Conservation (phyloP, 2,888 invertebrate genomes). For the Napeogenes inachia region DNA sequence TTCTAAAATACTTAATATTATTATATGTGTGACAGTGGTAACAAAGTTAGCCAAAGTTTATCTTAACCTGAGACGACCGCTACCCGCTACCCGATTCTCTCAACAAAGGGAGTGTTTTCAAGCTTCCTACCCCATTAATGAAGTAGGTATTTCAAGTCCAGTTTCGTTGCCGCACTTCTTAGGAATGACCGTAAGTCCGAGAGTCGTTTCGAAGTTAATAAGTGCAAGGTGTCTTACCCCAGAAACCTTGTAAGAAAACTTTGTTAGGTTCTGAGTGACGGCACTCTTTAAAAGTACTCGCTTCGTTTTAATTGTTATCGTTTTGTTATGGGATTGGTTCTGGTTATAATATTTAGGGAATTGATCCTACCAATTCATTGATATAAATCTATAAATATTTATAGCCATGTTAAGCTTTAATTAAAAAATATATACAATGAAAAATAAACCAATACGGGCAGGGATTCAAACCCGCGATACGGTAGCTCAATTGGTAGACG, state of each 20-base stretch:
- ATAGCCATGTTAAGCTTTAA: no score
- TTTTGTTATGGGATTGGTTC: no score
- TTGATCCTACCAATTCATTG: no score
- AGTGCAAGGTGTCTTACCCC: conserved; percentile 36
- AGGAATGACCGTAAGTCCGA: conserved; percentile 41
- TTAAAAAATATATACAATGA: no score
- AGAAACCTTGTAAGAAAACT: conserved; percentile 39
- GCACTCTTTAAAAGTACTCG: conserved; percentile 31
- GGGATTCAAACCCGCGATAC: no score
- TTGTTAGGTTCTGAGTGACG: conserved; percentile 39
- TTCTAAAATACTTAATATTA: no score
- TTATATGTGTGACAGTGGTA: no score
- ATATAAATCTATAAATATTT: no score
- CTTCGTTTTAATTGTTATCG: neutral
- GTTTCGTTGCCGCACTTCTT: conserved; percentile 35
- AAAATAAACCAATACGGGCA: no score
- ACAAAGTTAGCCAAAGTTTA: conserved; percentile 1
- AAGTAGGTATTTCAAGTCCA: conserved; percentile 34
- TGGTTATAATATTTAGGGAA: no score
- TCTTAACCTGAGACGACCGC: conserved; percentile 20
- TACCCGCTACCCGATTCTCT: conserved; percentile 10
- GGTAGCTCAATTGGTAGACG: no score
- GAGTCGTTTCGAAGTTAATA: conserved; percentile 47
- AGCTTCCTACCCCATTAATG: conserved; percentile 31
- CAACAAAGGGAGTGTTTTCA: conserved; percentile 29